phyloP scores from a whole-genome alignment of 2,113 vertebrate species.

The Cyphomyrus discorhynchus region DNA sequence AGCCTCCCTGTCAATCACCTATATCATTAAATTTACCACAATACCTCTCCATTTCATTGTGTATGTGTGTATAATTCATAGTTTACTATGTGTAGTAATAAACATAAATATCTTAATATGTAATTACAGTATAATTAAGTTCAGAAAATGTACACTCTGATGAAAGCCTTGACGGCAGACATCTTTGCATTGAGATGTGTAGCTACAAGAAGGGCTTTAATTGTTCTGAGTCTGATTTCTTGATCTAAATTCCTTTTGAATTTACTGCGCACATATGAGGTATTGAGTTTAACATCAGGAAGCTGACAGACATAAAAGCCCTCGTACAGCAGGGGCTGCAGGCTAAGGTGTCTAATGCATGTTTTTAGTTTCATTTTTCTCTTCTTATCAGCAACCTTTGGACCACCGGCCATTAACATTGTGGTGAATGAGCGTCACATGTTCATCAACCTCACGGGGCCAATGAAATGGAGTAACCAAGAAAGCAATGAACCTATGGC shows the following conservation, averaged over 20 bases:
- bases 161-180: background rate
- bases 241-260: background rate
- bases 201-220: background rate
- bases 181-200: background rate
- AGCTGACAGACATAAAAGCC: background rate
- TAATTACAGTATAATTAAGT: background rate
- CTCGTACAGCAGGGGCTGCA: background rate
- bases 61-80: background rate
- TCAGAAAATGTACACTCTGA: too few species aligned
- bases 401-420: too few species aligned
- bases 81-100: background rate
- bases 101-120: too few species aligned
- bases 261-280: background rate
- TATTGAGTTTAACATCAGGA: background rate
- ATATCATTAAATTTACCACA: background rate
- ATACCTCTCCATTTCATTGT: background rate
- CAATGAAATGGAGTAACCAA: too few species aligned
- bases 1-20: conserved; percentile 42
- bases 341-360: background rate
- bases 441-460: too few species aligned
- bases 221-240: background rate
- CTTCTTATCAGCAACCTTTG: too few species aligned
- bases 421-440: too few species aligned
- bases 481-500: too few species aligned
- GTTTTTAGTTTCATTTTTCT: background rate